Evolutionary conservation across 35 echinoderm and acorn worm genomes (phyloP).

Genomic region (Amphiura filiformis): DNA sequence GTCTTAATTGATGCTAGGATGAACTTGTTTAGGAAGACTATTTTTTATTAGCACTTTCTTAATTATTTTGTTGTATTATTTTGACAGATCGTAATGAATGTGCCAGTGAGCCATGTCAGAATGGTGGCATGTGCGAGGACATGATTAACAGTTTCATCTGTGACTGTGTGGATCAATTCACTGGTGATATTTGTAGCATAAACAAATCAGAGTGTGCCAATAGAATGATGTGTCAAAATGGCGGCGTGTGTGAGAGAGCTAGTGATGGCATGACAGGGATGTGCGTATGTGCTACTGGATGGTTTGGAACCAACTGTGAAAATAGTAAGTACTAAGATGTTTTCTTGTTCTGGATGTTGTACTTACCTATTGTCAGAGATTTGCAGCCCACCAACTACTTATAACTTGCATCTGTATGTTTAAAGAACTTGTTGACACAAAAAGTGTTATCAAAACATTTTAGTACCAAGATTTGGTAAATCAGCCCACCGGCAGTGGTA

Average conservation of each 20-base stretch:
- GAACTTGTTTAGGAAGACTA: too few species aligned
- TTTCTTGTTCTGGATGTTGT: too few species aligned
- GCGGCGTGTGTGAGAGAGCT: constrained; percentile 40
- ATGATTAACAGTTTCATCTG: constrained; percentile 28
- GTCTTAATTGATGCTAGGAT: too few species aligned
- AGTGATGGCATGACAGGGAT: background rate
- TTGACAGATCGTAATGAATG: constrained; percentile 39
- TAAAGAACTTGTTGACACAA: too few species aligned
- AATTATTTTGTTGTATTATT: too few species aligned
- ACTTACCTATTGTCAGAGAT: too few species aligned
- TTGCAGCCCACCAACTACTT: too few species aligned
- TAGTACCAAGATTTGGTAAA: too few species aligned
- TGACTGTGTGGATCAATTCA: constrained; percentile 15
- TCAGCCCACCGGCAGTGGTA: too few species aligned
- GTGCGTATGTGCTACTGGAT: constrained; percentile 37
- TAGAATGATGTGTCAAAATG: constrained; percentile 23
- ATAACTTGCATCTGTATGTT: too few species aligned
- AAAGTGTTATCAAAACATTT: too few species aligned
- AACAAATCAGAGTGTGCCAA: constrained; percentile 3
- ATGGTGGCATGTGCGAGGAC: constrained; percentile 40
- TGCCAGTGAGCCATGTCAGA: constrained; percentile 21
- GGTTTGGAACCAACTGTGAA: constrained; percentile 24
- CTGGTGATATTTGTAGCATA: background rate
- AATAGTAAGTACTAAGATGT: background rate
- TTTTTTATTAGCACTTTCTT: too few species aligned